Evolutionary conservation across 2,113 vertebrate genomes (phyloP), one percentile per base, ranked within the genome.

Genomic region (Microcebus lehilahytsara): DNA sequence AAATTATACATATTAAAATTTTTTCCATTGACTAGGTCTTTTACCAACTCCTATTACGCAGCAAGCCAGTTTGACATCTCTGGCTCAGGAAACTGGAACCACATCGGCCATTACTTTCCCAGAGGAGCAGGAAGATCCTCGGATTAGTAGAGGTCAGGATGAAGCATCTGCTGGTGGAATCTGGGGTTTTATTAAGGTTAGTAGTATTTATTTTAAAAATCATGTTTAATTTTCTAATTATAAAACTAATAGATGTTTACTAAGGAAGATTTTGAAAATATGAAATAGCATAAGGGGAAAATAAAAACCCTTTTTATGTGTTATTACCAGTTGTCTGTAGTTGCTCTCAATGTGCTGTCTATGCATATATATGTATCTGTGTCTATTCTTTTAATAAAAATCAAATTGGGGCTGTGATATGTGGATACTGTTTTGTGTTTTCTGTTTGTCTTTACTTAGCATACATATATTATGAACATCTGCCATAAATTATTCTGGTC

Each of bases 131-230:
- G 99, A 99, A 66, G 99, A 99, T 83, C 99, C 99, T 69, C 98
- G 99, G 78, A 91, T 98, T 49, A 94, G 46, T 62, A 14, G 97
- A 51, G 78, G 96, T 95, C 84, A 93, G 22, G 95, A 97, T 56
- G 97, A 93, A 97, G 86, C 85, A 25, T 94, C 98, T 71, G 98
- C 98, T 56, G 99, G 99, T 85, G 99, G 99, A 34, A 98, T 99
- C 56, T 99, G 99, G 99, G 99, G 99, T 0, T 99, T 99, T 96
- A 99, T 99, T 97, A 99, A 99, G 99, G 99, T 99, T 96, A 92
- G 34, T 4, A 0, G 4, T 27, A 85, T 93, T 95, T 49, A 56
- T 17, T 84, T 92, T 79, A 49, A 71, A 93, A 77, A 71, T 46
- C 22, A 22, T 37, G 27, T 37, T 83, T 69, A 53, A 46, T 53